Evolutionary conservation across 2,888 invertebrate species (phyloP).

Genomic region (Amblyteles armatorius): DNA sequence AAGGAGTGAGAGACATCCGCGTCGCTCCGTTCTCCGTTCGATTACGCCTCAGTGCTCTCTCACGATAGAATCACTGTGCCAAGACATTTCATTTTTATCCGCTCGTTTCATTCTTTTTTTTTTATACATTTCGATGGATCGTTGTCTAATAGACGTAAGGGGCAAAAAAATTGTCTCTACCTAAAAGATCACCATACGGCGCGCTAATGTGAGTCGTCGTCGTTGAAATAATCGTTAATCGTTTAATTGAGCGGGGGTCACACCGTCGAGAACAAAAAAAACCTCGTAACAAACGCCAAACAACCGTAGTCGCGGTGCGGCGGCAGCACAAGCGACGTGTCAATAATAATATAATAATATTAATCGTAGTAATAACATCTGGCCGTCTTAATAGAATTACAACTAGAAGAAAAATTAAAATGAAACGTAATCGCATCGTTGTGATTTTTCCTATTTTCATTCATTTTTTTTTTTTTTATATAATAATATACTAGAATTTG

Average conservation of each 20-base stretch:
- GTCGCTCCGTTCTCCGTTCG: neutral
- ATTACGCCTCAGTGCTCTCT: slow-evolving; percentile 14
- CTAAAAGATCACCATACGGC: slow-evolving; percentile 11
- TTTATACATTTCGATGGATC: neutral
- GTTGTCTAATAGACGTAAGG: neutral
- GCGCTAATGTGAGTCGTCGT: slow-evolving; percentile 11
- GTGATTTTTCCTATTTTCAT: slow-evolving; percentile 19
- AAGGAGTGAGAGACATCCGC: slow-evolving; percentile 4
- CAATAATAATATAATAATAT: slow-evolving; percentile 52
- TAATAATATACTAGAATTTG: slow-evolving; percentile 71
- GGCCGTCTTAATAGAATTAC: slow-evolving; percentile 64
- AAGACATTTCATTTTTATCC: slow-evolving; percentile 40
- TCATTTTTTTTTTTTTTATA: slow-evolving; percentile 6
- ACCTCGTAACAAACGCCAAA: slow-evolving; percentile 52
- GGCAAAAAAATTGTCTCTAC: slow-evolving; percentile 26
- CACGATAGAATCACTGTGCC: slow-evolving; percentile 55
- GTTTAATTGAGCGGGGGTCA: slow-evolving; percentile 59
- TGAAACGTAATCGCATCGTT: slow-evolving; percentile 68
- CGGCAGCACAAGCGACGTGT: slow-evolving; percentile 43
- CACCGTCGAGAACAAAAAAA: slow-evolving; percentile 47
- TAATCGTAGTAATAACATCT: slow-evolving; percentile 65
- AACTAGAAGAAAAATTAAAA: slow-evolving; percentile 63
- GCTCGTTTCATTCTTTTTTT: neutral
- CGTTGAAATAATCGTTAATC: slow-evolving; percentile 37
- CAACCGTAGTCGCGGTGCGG: slow-evolving; percentile 26